Evolutionary conservation across 2,888 invertebrate genomes (phyloP), one percentile per base, ranked within the genome.

Genomic region (Dioctria linearis): DNA sequence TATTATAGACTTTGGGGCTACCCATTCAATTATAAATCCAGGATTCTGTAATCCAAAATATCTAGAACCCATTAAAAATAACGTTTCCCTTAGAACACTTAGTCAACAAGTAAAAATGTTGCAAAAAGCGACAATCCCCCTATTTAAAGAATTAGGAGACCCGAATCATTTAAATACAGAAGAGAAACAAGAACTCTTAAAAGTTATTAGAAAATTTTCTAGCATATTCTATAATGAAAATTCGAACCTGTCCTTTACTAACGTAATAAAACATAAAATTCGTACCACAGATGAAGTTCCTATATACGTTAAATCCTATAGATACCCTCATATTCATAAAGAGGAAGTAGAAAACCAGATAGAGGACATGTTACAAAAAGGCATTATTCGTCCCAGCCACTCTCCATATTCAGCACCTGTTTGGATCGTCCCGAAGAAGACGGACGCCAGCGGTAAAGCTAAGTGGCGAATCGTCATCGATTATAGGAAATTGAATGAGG

Each of bases 181-280:
- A 37, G 61, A 61, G 39, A 61, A 61, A 39, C 61, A 37, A 61
- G 61, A 39, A 11, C 61, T 61, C 11, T 11, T 6, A 6, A 54
- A 54, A n/a, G 11, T 54, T n/a, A 54, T 54, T 54, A 54, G n/a
- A 54, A 11, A 4, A 11, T 54, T 11, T 54, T 54, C 6, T n/a
- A 54, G 11, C 4, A 54, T 54, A 3, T 54, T 2, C 11, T 54
- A 54, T 54, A 54, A 54, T 4, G 54, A 46, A 11, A 54, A 54
- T n/a, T 54, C 54, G 6, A 54, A 54, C 4, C n/a, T 54, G 54
- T 54, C 54, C 1, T 54, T 54, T 11, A 54, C 54, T 4, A 54
- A 54, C 11, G 54, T 54, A 54, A 54, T 54, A 54, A 54, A 54
- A 54, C 54, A 54, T 54, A 54, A 54, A 37, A 61, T 61, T 39